Base-by-base conservation (phyloP, 2,113 vertebrate species). In the Stigmatopora nigra region DNA sequence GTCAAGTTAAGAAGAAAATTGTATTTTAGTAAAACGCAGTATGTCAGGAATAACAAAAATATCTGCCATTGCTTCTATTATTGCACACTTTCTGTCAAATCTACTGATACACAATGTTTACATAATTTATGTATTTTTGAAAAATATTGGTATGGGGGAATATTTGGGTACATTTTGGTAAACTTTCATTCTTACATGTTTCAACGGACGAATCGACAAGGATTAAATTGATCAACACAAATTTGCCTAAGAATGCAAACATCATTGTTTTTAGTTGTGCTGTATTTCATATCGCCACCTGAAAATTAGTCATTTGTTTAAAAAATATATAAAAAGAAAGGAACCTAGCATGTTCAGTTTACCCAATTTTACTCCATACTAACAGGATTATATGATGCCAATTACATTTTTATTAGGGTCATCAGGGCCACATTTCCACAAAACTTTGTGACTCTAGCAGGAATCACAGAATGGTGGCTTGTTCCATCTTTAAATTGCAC, bases 401-500 rank as follows among this genome's bases (percentile, higher is more conserved):
- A 51, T 79, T 83, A 77, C 79, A 81, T 68, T 67, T 83, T 85
- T 78, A 83, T 79, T 71, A 75, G 65, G 80, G 74, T 48, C 67
- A 63, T 69, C 57, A 68, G 71, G 69, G 68, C 59, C 44, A 41
- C 53, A 8, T 19, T 63, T 52, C 47, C 69, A 31, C 59, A 63
- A 55, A 38, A 77, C 72, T 79, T 78, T 67, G 70, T 25, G 16
- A 46, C 58, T 80, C 81, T 81, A 79, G 35, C 59, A 65, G 60
- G 72, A 82, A 84, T 79, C 67, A 38, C 72, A 48, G 59, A 77
- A 84, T 61, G 55, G 67, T 49, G 60, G 67, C 79, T 78, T 84
- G 85, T 85, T 85, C 83, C 69, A 76, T 58, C 69, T 69, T 83
- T 81, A 86, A 87, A 80, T 82, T 79, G 77, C 68, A 49, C 68